A percentile compares a stretch with the other conserved stretches of the same genome.
These are phyloP conservation scores for Neolamprologus hecqui DNA, from an alignment of 2,113 vertebrate species.

Conservation along the genomic window DNA sequence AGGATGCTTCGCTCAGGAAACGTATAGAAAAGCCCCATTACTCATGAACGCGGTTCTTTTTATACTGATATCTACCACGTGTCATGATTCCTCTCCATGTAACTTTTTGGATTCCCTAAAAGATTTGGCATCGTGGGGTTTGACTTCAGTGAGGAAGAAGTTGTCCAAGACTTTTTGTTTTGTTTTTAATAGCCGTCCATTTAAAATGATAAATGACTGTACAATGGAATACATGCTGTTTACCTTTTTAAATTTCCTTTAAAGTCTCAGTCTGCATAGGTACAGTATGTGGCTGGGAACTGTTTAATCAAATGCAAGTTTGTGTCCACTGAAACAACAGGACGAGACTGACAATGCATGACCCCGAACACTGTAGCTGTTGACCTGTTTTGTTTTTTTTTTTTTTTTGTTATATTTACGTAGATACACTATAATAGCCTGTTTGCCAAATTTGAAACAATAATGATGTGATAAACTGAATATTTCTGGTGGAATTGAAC, in stretches of 20 bases:
- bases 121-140: background rate
- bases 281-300: background rate
- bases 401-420: no score
- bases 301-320: conserved; percentile 33
- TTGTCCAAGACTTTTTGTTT: conserved; percentile 5
- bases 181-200: conserved; percentile 56
- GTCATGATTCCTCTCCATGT: background rate
- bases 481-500: no score
- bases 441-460: no score
- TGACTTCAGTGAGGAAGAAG: background rate
- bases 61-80: background rate
- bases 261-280: background rate
- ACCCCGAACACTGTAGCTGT: conserved; percentile 52
- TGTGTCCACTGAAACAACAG: conserved; percentile 31
- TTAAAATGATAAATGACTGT: conserved; percentile 24
- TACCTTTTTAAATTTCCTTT: background rate
- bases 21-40: conserved; percentile 32
- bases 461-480: no score
- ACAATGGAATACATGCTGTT: conserved; percentile 36
- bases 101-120: conserved; percentile 31
- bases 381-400: conserved; percentile 23
- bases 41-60: conserved; percentile 9
- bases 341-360: conserved; percentile 52
- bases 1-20: conserved; percentile 67
- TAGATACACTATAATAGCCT: no score